Base-by-base conservation (phyloP, 2,797 vertebrate genomes). In the Acipenser ruthenus region DNA sequence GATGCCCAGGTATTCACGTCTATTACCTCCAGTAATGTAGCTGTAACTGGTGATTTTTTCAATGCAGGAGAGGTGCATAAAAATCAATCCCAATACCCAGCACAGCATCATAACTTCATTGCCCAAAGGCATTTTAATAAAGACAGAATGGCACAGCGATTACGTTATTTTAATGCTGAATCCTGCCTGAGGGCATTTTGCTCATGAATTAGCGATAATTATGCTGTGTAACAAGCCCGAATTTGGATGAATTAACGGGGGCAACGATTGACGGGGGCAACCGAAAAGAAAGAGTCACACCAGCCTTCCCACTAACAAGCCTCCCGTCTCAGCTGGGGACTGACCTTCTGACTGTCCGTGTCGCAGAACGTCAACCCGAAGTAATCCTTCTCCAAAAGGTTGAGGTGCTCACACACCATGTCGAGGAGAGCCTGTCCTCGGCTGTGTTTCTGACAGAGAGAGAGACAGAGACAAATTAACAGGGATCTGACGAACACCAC, bases 351-450 rank as follows among this genome's bases (percentile, higher is more conserved):
- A 77, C 90, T 97, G 82, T 99, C 95, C 0, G 93, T 83, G 70
- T 99, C 96, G 0, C 92, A 93, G 87, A 95, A 97, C 64, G 88
- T 96, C 79, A 99, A 82, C 67, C 95, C 94, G 0, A 92, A 99
- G 86, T 99, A 99, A 82, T 99, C 96, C 79, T 97, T 99, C 84
- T 99, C 96, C 82, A 99, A 84, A 64, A 99, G 84, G 82, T 99
- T 99, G 71, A 98, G 93, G 77, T 98, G 95, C 74, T 93, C 95
- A 0, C 94, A 98, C 71, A 98, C 93, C 84, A 93, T 76, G 77
- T 97, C 93, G 66, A 96, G 89, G 64, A 99, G 90, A 49, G 88
- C 83, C 82, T 99, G 95, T 74, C 95, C 96, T 77, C 91, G 92
- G 70, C 93, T 92, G 0, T 95, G 94, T 81, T 98, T 99, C 96